phyloP scores from a whole-genome alignment of 1,140 invertebrate genomes.

The Drosophila malerkotliana region DNA sequence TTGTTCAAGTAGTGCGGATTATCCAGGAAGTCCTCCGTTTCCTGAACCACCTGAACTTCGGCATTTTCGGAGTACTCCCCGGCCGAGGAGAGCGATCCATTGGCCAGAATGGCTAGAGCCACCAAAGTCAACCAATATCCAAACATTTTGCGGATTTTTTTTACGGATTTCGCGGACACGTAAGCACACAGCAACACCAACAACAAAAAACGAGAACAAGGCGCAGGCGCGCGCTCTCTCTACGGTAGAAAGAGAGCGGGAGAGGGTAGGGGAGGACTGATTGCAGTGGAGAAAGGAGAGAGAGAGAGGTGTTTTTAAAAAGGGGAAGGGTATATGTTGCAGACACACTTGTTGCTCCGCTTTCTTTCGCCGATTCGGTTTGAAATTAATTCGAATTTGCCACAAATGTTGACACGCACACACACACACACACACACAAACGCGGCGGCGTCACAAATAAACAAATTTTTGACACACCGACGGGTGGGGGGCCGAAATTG shows the following conservation, averaged over 20 bases:
- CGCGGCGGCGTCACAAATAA: neutral
- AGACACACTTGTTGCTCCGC: conserved; percentile 6
- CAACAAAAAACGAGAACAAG: neutral
- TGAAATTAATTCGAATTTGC: neutral
- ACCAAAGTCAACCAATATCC: conserved; percentile 1
- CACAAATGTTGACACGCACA: conserved; percentile 14
- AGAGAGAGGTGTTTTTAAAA: neutral
- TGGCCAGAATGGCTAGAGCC: conserved; percentile 28
- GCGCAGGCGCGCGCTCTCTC: conserved; percentile 23
- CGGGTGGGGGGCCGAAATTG: neutral
- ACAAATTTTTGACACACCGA: neutral
- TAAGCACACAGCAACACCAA: conserved; percentile 15
- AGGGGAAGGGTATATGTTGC: neutral
- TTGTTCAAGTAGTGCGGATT: conserved; percentile 68
- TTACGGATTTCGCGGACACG: conserved; percentile 20
- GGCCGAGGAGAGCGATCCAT: conserved; percentile 8
- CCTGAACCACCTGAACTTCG: conserved; percentile 47
- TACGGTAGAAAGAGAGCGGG: neutral
- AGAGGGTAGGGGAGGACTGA: neutral
- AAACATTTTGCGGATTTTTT: neutral
- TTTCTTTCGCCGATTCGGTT: conserved; percentile 1
- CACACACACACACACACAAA: conserved; percentile 2
- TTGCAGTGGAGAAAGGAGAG: neutral
- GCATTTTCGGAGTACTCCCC: conserved; percentile 18
- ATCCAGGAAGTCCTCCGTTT: conserved; percentile 54